These are phyloP conservation scores for Spilosoma lubricipeda DNA, from an alignment of 2,888 invertebrate species.

Conservation along the genomic window DNA sequence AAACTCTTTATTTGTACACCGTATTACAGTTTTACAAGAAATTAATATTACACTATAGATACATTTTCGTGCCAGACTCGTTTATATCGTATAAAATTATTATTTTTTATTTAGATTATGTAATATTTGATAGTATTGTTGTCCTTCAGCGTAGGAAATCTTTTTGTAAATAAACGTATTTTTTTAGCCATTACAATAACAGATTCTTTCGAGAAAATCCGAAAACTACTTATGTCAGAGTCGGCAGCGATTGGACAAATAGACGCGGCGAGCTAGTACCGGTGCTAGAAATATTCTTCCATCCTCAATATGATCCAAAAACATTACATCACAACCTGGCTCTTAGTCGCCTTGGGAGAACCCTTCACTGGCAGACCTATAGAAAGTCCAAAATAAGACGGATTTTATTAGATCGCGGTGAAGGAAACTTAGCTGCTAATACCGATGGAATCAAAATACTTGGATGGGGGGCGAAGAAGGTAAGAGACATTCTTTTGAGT, in stretches of 20 bases:
- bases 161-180: not conserved
- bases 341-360: slow-evolving; percentile 4
- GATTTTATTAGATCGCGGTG: slow-evolving; percentile 49
- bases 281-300: slow-evolving; percentile 24
- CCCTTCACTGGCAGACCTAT: not conserved
- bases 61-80: too few species aligned
- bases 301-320: slow-evolving; percentile 20
- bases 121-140: not conserved
- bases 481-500: slow-evolving; percentile 30
- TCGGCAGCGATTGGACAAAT: slow-evolving; percentile 56
- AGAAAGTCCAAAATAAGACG: slow-evolving; percentile 44
- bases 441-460: slow-evolving; percentile 49
- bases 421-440: slow-evolving; percentile 20
- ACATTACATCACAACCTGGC: slow-evolving; percentile 18
- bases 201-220: slow-evolving; percentile 33
- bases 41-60: too few species aligned
- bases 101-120: too few species aligned
- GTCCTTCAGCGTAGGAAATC: not conserved
- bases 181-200: slow-evolving; percentile 49
- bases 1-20: too few species aligned
- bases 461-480: slow-evolving; percentile 64
- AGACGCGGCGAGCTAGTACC: slow-evolving; percentile 51
- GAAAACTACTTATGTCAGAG: slow-evolving; percentile 48
- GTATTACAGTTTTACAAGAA: too few species aligned
- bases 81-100: too few species aligned